These are phyloP conservation scores for Tethea ocularis DNA, from an alignment of 2,888 invertebrate genomes.

Conservation along the genomic window DNA sequence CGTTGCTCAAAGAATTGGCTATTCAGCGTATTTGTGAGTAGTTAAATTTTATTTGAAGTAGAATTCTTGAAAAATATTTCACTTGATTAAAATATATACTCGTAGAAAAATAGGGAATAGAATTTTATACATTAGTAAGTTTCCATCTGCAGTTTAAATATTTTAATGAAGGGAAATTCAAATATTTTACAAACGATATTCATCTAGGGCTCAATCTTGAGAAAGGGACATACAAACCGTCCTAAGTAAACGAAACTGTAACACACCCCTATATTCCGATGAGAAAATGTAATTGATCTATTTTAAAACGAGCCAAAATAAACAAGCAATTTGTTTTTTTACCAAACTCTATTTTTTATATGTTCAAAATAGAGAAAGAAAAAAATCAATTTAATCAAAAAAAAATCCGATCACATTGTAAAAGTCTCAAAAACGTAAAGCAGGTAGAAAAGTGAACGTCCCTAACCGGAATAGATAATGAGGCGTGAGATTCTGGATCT, in stretches of 20 bases:
- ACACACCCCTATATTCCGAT: conserved; percentile 1
- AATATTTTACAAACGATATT: not conserved
- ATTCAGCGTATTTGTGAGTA: no score
- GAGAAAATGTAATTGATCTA: conserved; percentile 1
- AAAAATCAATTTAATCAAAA: not conserved
- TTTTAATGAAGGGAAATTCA: not conserved
- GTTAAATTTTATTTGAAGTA: no score
- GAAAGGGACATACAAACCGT: not conserved
- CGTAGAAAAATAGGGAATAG: no score
- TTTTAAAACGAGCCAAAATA: not conserved
- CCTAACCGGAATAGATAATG: conserved; percentile 15
- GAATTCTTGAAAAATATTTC: no score
- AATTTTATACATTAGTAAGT: no score
- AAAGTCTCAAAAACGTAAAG: not conserved
- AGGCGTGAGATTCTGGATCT: conserved; percentile 10
- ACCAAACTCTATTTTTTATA: not conserved
- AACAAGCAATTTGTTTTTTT: not conserved
- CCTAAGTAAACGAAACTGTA: conserved; percentile 1
- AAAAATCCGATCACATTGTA: not conserved
- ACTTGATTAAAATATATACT: no score
- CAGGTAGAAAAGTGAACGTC: conserved; percentile 11
- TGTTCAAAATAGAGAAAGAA: no score
- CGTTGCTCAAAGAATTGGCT: no score
- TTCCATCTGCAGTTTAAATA: no score
- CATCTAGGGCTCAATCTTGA: not conserved